A percentile compares a stretch with the other conserved stretches of the same genome.
Evolutionary conservation across 2,797 vertebrate genomes (phyloP).

Genomic region (Sebastes matsubarae): DNA sequence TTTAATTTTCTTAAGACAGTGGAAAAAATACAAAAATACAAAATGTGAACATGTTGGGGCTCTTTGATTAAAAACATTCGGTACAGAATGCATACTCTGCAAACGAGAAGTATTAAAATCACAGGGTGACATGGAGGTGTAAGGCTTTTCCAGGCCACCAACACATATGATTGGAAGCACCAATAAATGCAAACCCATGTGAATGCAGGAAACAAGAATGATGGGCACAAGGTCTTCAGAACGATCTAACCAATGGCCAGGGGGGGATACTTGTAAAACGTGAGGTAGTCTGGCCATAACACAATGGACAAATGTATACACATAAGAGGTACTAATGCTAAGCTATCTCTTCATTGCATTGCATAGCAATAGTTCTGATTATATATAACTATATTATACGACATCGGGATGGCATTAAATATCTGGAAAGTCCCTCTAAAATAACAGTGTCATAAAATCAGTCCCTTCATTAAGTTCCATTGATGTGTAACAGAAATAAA

Average conservation of each 20-base stretch:
- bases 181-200: not conserved
- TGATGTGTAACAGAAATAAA: slow-evolving; percentile 33
- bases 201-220: not conserved
- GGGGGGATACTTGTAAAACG: not conserved
- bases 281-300: slow-evolving; percentile 69
- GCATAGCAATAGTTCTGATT: slow-evolving; percentile 41
- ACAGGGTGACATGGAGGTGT: not conserved
- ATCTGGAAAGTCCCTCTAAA: slow-evolving; percentile 9
- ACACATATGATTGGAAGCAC: not conserved
- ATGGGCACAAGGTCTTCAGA: not conserved
- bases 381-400: not conserved
- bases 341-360: slow-evolving; percentile 57
- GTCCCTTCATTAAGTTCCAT: slow-evolving; percentile 66
- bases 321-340: slow-evolving; percentile 24
- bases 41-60: not conserved
- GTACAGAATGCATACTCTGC: not conserved
- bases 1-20: not conserved
- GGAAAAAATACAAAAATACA: not conserved
- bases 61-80: not conserved
- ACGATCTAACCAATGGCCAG: not conserved
- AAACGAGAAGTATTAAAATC: not conserved
- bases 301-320: slow-evolving; percentile 36
- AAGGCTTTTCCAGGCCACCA: slow-evolving; percentile 5
- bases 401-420: slow-evolving; percentile 5
- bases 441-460: slow-evolving; percentile 21